Conservation (phyloP, 2,113 vertebrate genomes). For the Chaetodon trifascialis region DNA sequence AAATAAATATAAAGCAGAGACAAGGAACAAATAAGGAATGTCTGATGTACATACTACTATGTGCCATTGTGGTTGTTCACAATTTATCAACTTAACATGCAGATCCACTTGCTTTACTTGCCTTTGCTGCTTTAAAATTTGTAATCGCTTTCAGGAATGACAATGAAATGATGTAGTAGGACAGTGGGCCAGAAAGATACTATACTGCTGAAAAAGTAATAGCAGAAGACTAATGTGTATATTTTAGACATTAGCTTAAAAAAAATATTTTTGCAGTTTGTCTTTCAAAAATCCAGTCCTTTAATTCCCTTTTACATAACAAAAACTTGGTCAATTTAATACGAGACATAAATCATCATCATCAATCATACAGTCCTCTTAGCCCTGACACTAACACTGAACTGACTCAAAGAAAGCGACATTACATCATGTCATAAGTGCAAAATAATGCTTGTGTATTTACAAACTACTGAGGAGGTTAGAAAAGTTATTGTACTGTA, state of each 20-base stretch:
- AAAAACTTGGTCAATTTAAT: slow-evolving; percentile 1
- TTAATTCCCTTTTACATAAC: neutral
- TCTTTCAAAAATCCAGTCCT: neutral
- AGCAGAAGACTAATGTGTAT: neutral
- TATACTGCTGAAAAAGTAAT: neutral
- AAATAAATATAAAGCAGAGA: slow-evolving; percentile 61
- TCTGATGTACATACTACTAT: slow-evolving; percentile 31
- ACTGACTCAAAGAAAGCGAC: neutral
- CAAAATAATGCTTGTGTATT: slow-evolving; percentile 22
- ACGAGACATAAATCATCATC: too few relatives aligned
- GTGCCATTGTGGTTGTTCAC: slow-evolving; percentile 6
- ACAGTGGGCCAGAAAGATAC: neutral
- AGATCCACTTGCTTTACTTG: neutral
- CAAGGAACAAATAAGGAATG: slow-evolving; percentile 46
- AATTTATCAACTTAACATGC: neutral
- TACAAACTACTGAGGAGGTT: slow-evolving; percentile 6
- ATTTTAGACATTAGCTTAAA: neutral
- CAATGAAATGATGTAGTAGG: neutral
- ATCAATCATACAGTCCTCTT: neutral
- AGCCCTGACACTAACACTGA: slow-evolving; percentile 15
- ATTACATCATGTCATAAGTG: neutral
- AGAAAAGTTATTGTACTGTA: neutral
- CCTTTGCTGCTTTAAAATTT: slow-evolving; percentile 4
- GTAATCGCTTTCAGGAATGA: slow-evolving; percentile 27
- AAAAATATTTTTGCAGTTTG: neutral